Base-by-base conservation (phyloP, 1,140 invertebrate species). In the Glomeris maerens region DNA sequence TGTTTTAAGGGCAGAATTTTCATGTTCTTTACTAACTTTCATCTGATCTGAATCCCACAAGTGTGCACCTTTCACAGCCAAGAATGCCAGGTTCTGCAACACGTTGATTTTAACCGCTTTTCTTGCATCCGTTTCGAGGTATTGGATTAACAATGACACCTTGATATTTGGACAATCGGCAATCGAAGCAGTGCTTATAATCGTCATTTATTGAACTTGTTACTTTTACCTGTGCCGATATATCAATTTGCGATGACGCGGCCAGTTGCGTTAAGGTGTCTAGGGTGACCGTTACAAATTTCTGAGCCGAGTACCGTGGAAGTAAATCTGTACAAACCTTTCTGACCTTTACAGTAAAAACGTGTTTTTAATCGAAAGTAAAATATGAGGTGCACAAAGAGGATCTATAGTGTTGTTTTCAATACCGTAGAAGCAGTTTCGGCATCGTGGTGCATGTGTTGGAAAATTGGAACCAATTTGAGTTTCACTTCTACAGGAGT, bases 381-480 rank as follows among this genome's bases (percentile, higher is more conserved):
- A 14, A 3, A 31, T 13, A 40, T 47, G 7, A 31, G 13, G 7
- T 25, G 13, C 13, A 13, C 42, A n/a, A 20, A 27, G 42, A 20
- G 2, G 21, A 5, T 13, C 14, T 46, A 5, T 3, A 20, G 20
- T 46, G 20, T 17, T 46, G 17, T 39, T 22, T 41, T n/a, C 17
- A 41, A 13, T n/a, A 92, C 91, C 70, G 85, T 78, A 1, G 81
- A 74, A 5, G 86, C 81, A 10, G 84, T 89, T 25, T 76, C 77
- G 29, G 79, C 81, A 64, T 91, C 89, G 66, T 93, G 90, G 71
- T 95, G 87, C 79, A 95, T 94, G 59, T 94, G 85, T 56, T 91
- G 81, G 42, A 96, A 70, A 31, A 94, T 87, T 2, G 87, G 82
- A 53, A 96, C 88, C 0, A 96, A 71, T 57, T 87, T 80, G 2